These are phyloP conservation scores for Thunnus thynnus DNA, from an alignment of 2,113 vertebrate genomes.

Conservation along the genomic window DNA sequence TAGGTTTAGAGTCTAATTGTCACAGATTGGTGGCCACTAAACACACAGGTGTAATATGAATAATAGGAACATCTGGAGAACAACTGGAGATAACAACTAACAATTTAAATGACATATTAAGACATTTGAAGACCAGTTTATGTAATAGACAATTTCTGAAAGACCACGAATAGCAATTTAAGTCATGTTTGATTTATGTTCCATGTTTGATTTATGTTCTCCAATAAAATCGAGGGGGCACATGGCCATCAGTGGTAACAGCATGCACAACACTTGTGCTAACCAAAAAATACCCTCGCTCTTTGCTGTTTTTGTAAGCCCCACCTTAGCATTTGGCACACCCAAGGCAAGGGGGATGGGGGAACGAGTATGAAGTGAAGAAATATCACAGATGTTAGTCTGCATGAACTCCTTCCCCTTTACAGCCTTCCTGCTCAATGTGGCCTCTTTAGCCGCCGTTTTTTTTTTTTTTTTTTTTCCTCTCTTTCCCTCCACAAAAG, in stretches of 20 bases:
- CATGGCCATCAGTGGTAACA: constrained; percentile 21
- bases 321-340: constrained; percentile 76
- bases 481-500: constrained; percentile 39
- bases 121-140: background rate
- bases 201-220: background rate
- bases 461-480: constrained; percentile 16
- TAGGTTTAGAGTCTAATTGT: background rate
- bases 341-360: constrained; percentile 62
- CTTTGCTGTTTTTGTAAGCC: constrained; percentile 74
- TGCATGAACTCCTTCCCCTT: constrained; percentile 76
- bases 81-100: no score
- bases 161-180: background rate
- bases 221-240: background rate
- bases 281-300: constrained; percentile 57
- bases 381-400: constrained; percentile 80
- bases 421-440: constrained; percentile 76
- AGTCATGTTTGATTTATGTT: background rate
- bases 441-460: constrained; percentile 59
- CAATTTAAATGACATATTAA: no score
- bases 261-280: constrained; percentile 53
- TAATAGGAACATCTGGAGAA: background rate
- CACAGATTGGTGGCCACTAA: constrained; percentile 3
- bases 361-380: constrained; percentile 57
- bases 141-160: background rate
- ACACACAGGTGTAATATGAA: background rate